Evolutionary conservation across 2,888 invertebrate genomes (phyloP), one percentile per base, ranked within the genome.

Genomic region (Phaedon cochleariae): DNA sequence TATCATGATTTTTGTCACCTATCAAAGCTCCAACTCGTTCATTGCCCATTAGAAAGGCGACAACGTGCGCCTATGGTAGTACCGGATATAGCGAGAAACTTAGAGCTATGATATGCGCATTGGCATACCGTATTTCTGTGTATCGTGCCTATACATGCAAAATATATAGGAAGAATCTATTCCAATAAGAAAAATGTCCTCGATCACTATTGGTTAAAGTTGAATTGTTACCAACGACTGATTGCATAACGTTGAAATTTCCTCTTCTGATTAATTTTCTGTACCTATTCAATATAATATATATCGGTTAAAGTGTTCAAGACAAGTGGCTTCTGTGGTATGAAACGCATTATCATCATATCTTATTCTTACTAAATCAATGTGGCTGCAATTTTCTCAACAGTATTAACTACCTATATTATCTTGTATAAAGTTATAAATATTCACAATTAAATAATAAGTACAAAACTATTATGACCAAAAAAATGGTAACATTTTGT

Each of bases 271-370:
- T 48, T 48, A 26, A 1, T 48, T 48, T 48, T 12, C 20, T 22
- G 12, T 48, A 48, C 3, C 21, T 20, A 48, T 20, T 1, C 20
- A 12, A 64, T 64, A 64, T 62, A n/a, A n/a, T n/a, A n/a, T 64
- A 70, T 73, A 68, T 73, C 69, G 68, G 65, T 73, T 74, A 69
- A 76, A 74, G 76, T 78, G 77, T 78, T 78, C 76, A 77, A 69
- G 69, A 68, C 49, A 75, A 72, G 68, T 71, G 71, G 73, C 73
- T 75, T 73, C 69, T 73, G 70, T 74, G 73, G 73, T 73, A 69
- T 62, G 66, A 64, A 66, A 62, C 62, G 64, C 71, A 65, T 68
- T 65, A 55, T 60, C 58, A 67, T 73, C 76, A 77, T 77, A 77
- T 77, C 77, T 75, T n/a, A n/a, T n/a, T 70, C 72, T 68, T 67